Percentiles rank a stretch among this genome's conserved stretches.
These are phyloP conservation scores for Meles meles DNA, from an alignment of 2,113 vertebrate species.

Conservation along the genomic window DNA sequence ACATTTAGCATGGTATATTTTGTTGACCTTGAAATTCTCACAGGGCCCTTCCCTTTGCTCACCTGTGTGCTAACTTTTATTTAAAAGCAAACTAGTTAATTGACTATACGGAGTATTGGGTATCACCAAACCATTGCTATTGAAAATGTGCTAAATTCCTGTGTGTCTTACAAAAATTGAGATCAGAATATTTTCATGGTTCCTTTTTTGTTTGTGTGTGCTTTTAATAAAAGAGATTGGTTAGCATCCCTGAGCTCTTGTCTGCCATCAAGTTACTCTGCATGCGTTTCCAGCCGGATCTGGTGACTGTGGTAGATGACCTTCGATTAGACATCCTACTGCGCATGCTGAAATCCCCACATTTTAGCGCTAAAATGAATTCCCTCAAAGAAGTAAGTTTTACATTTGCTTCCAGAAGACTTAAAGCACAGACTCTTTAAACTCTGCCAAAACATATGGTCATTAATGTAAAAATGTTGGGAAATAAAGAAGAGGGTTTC, in stretches of 20 bases:
- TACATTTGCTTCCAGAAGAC: not conserved
- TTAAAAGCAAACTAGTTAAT: slow-evolving; percentile 24
- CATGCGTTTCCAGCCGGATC: slow-evolving; percentile 97
- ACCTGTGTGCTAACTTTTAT: not conserved
- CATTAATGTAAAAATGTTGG: not conserved
- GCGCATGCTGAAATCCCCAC: slow-evolving; percentile 97
- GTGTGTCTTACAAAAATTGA: not conserved
- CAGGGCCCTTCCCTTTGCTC: not conserved
- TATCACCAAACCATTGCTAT: not conserved
- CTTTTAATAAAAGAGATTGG: slow-evolving; percentile 87
- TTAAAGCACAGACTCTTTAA: not conserved
- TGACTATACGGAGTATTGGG: not conserved
- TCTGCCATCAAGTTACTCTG: slow-evolving; percentile 98
- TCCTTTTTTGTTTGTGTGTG: not conserved
- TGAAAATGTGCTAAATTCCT: not conserved
- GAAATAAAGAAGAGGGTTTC: slow-evolving; percentile 14
- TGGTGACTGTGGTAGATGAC: slow-evolving; percentile 94
- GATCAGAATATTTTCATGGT: slow-evolving; percentile 7
- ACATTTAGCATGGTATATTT: not conserved
- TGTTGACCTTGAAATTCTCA: not conserved
- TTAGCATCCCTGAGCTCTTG: slow-evolving; percentile 96
- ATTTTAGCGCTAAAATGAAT: slow-evolving; percentile 99
- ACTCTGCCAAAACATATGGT: not conserved
- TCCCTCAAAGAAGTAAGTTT: slow-evolving; percentile 96
- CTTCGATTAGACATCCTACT: slow-evolving; percentile 95